These are phyloP conservation scores for Aurelia coerulea DNA, from an alignment of 30 jellyfish, hydroid and myxozoan genomes.

Conservation along the genomic window DNA sequence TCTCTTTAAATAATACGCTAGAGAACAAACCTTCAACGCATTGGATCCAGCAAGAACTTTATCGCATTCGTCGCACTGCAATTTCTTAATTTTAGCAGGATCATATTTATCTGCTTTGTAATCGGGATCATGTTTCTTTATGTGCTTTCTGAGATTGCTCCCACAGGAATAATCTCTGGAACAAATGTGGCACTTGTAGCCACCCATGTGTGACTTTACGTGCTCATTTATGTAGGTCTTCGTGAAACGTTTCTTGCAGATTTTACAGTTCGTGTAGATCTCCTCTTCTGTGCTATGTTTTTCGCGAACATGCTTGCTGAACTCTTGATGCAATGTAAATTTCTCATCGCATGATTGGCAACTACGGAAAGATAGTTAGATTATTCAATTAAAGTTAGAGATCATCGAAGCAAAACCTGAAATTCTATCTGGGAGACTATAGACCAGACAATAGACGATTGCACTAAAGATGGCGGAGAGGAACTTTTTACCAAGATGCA, in stretches of 20 bases:
- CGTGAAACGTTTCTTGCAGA: slow-evolving; percentile 50
- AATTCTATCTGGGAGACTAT: no score
- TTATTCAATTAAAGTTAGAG: no score
- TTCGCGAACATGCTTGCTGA: slow-evolving; percentile 29
- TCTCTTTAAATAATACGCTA: no score
- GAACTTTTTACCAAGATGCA: no score
- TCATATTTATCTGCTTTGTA: slow-evolving; percentile 32
- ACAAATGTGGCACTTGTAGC: slow-evolving; percentile 45
- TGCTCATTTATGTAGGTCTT: slow-evolving; percentile 50
- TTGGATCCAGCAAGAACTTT: slow-evolving; percentile 43
- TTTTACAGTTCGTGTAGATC: slow-evolving; percentile 4
- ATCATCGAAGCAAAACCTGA: no score
- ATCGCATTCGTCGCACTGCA: slow-evolving; percentile 58
- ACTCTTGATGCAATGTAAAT: slow-evolving; percentile 1
- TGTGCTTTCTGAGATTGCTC: slow-evolving; percentile 67
- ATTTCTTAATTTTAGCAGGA: background rate
- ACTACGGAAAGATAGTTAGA: background rate
- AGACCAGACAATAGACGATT: no score
- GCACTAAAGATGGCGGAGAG: no score
- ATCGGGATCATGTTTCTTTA: slow-evolving; percentile 42
- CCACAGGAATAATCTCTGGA: slow-evolving; percentile 48
- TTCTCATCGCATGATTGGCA: slow-evolving; percentile 28
- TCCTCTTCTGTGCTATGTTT: slow-evolving; percentile 35
- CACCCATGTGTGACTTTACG: slow-evolving; percentile 55
- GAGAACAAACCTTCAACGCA: slow-evolving; percentile 51